Percentiles rank a stretch among this genome's conserved stretches.
phyloP scores from a whole-genome alignment of 2,888 invertebrate species.

The Stegophylla sp. region DNA sequence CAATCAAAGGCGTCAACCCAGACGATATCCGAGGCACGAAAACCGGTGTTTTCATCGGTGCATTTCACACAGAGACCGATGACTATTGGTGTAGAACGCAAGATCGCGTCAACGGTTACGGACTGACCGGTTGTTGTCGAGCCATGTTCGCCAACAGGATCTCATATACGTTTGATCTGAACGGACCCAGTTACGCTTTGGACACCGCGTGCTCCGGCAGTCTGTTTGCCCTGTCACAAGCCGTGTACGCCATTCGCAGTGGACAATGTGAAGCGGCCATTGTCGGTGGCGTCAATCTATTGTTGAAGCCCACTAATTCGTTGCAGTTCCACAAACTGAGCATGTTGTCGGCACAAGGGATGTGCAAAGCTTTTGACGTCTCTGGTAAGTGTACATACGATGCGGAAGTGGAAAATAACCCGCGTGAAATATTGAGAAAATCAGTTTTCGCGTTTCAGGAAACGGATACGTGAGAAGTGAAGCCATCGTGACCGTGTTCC shows the following conservation, averaged over 20 bases:
- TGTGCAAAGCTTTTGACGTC: slow-evolving; percentile 93
- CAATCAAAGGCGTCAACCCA: slow-evolving; percentile 82
- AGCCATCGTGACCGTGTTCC: slow-evolving; percentile 79
- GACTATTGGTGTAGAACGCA: slow-evolving; percentile 86
- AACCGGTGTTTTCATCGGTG: slow-evolving; percentile 95
- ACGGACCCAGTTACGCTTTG: slow-evolving; percentile 91
- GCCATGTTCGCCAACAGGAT: slow-evolving; percentile 98
- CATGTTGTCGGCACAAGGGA: slow-evolving; percentile 88
- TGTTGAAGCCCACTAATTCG: slow-evolving; percentile 88
- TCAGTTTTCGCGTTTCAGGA: slow-evolving; percentile 65
- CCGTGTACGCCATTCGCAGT: slow-evolving; percentile 77
- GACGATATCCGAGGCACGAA: slow-evolving; percentile 81
- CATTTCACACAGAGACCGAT: slow-evolving; percentile 87
- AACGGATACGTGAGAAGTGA: slow-evolving; percentile 93
- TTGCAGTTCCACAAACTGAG: slow-evolving; percentile 91
- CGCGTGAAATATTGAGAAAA: too few relatives aligned
- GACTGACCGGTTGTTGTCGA: slow-evolving; percentile 89
- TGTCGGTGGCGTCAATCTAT: slow-evolving; percentile 88
- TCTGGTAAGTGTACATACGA: slow-evolving; percentile 70
- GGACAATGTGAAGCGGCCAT: slow-evolving; percentile 95
- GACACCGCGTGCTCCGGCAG: slow-evolving; percentile 98
- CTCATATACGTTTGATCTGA: slow-evolving; percentile 94
- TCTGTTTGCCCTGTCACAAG: slow-evolving; percentile 88
- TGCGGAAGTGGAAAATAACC: too few relatives aligned
- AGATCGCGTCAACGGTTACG: slow-evolving; percentile 86